Percentiles rank a stretch among this genome's conserved stretches.
Evolutionary conservation across 2,888 invertebrate species (phyloP).

Genomic region (Myopa tessellatipennis): DNA sequence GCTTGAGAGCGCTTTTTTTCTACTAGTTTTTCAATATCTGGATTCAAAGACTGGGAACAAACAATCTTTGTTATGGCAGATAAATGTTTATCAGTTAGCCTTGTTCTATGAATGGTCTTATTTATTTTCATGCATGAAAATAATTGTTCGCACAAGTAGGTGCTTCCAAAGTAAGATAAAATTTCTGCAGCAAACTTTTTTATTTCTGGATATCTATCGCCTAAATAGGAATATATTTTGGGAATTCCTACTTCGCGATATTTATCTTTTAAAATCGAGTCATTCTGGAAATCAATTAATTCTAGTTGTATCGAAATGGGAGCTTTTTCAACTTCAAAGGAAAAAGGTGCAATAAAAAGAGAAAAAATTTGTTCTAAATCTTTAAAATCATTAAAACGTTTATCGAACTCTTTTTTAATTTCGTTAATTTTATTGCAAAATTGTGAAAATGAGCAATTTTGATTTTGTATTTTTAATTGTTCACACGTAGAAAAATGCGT

Average conservation of each 20-base stretch:
- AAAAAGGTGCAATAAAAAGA: slow-evolving; percentile 3
- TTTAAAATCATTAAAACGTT: slow-evolving; percentile 6
- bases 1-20: slow-evolving; percentile 6
- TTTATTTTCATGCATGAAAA: slow-evolving; percentile 6
- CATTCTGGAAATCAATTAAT: slow-evolving; percentile 4
- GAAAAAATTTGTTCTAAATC: slow-evolving; percentile 3
- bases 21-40: slow-evolving; percentile 6
- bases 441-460: slow-evolving; percentile 6
- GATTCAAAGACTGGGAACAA: slow-evolving; percentile 6
- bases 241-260: too few relatives aligned
- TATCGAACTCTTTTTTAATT: slow-evolving; percentile 6
- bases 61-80: slow-evolving; percentile 6
- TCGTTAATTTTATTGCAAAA: background rate
- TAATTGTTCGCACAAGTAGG: slow-evolving; percentile 6
- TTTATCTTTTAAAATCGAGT: too few relatives aligned
- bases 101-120: slow-evolving; percentile 6
- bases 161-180: slow-evolving; percentile 6
- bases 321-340: slow-evolving; percentile 6
- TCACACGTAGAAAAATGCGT: too few relatives aligned
- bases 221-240: too few relatives aligned
- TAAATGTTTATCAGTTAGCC: slow-evolving; percentile 6
- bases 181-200: slow-evolving; percentile 6
- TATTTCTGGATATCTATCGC: slow-evolving; percentile 1
- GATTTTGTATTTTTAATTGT: background rate
- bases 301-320: slow-evolving; percentile 3